Conservation (phyloP, 2,113 vertebrate genomes). For the Ibidorhyncha struthersii region DNA sequence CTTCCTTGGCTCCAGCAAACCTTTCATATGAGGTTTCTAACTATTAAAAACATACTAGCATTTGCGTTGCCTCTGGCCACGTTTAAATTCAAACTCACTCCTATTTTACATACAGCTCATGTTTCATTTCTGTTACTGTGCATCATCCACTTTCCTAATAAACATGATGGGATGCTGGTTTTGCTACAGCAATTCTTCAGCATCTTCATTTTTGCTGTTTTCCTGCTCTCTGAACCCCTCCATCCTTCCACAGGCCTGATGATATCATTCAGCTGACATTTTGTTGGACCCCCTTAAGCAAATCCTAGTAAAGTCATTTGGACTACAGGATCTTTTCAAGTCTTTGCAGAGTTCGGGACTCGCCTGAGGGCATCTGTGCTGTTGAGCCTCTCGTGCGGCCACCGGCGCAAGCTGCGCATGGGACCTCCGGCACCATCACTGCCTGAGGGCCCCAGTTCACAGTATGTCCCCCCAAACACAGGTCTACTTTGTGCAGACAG, state of each 20-base stretch:
- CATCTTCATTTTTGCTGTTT: neutral
- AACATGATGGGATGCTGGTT: neutral
- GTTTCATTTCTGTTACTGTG: neutral
- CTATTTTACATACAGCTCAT: neutral
- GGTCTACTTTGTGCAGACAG: neutral
- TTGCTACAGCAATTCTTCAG: neutral
- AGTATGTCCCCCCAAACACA: neutral
- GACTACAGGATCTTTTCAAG: neutral
- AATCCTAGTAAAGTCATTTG: neutral
- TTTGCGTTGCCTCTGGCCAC: neutral
- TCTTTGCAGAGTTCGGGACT: neutral
- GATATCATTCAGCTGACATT: neutral
- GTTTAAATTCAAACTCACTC: neutral
- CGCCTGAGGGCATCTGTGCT: neutral
- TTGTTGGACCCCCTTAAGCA: neutral
- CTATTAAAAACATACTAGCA: neutral
- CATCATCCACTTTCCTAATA: neutral
- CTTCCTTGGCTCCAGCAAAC: neutral
- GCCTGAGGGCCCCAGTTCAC: neutral
- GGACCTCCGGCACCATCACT: fast-evolving
- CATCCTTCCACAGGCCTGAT: neutral
- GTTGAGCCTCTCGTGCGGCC: fast-evolving
- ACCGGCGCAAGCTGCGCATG: neutral
- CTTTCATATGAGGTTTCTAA: neutral
- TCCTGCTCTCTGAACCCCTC: neutral